Evolutionary conservation across 2,888 invertebrate genomes (phyloP).

Genomic region (Monochamus alternatus): DNA sequence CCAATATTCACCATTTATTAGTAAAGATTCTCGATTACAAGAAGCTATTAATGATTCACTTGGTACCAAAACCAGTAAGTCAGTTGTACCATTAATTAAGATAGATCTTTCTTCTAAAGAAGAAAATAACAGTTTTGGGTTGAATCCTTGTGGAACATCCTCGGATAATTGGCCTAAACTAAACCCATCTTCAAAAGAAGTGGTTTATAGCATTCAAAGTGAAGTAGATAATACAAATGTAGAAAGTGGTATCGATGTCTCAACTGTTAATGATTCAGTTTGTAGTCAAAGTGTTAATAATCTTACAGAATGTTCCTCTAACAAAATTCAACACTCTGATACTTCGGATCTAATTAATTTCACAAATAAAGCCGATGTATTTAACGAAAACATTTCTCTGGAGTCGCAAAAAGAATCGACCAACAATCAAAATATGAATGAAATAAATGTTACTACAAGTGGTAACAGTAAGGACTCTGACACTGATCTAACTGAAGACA

Average conservation of each 20-base stretch:
- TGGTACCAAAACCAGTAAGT: too few relatives aligned
- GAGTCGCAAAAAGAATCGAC: background rate
- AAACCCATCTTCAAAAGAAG: background rate
- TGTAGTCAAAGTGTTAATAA: too few relatives aligned
- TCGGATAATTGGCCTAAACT: background rate
- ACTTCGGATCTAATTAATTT: too few relatives aligned
- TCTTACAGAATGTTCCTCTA: too few relatives aligned
- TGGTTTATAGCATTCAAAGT: background rate
- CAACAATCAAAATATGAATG: background rate
- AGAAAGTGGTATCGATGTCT: background rate
- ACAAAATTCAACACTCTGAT: too few relatives aligned
- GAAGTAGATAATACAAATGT: background rate
- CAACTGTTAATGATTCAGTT: background rate
- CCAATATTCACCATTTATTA: too few relatives aligned
- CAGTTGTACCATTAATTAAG: background rate
- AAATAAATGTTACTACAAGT: background rate
- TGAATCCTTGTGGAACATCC: background rate
- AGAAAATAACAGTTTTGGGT: background rate
- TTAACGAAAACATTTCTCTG: background rate
- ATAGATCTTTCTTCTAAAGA: background rate
- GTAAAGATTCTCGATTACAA: too few relatives aligned
- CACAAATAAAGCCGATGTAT: too few relatives aligned
- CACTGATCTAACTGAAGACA: slow-evolving; percentile 7
- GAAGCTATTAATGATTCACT: too few relatives aligned
- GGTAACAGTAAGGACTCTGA: background rate